Base-by-base conservation (phyloP, 2,888 invertebrate genomes). In the Pyrocoelia pectoralis region DNA sequence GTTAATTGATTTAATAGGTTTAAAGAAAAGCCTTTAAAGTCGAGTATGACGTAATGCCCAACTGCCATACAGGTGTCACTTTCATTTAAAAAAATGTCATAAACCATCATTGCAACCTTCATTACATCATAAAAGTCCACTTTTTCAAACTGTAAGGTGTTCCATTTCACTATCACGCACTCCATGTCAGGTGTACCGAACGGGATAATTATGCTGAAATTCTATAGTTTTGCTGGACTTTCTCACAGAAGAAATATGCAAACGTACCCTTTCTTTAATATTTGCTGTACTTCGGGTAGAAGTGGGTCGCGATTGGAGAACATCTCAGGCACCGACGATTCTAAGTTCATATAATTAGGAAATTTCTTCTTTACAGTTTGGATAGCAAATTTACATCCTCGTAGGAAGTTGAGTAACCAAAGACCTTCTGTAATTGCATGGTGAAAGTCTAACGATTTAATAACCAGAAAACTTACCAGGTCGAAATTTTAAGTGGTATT, bases 291-390 rank as follows among this genome's bases (percentile, higher is more conserved):
- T 60, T 74, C 71, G 0, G 74, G 66, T 15, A 67, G 48, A 18
- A 66, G 62, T 1, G 85, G 84, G 74, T 86, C 84, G 69, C 84
- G 79, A 63, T 83, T 74, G 4, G 80, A 80, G 69, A 86, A 85
- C 66, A 87, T 80, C 69, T 88, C 88, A 1, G 89, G 87, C 1
- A 86, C 81, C 29, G 84, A 79, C 1, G 83, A 82, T 65, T 85
- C 84, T 73, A 84, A 74, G 8, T 86, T 85, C 72, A 87, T 87
- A 72, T 84, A 88, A 79, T 84, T 83, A 64, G 86, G 85, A 29
- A 86, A 69, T 70, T 86, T 86, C 67, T 83, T 80, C 74, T 86
- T 86, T 41, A 82, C 81, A 66, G 83, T 80, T 71, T 85, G 85
- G 40, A 85, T 70, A 56, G 85, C 84, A 73, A 83, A 85, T 77